Evolutionary conservation across 2,797 vertebrate species (phyloP).

Genomic region (Gambusia yucatana): DNA sequence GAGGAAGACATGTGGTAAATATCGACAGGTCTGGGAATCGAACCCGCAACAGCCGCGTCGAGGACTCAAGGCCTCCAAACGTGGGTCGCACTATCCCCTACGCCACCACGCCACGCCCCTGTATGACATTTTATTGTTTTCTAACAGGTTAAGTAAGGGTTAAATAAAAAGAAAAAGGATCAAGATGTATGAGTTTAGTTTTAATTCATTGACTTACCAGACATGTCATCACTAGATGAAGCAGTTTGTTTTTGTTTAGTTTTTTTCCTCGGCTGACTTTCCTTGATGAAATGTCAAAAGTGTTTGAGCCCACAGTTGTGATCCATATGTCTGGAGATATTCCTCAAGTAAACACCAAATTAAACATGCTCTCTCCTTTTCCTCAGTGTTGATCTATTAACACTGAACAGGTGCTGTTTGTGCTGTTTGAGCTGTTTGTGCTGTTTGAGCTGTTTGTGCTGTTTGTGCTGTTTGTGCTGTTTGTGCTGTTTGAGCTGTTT

Average conservation of each 20-base stretch:
- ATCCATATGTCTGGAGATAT: not conserved
- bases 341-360: slow-evolving; percentile 50
- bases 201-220: not conserved
- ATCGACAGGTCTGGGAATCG: too few relatives aligned
- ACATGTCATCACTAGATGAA: not conserved
- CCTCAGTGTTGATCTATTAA: slow-evolving; percentile 68
- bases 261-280: not conserved
- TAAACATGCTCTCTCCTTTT: slow-evolving; percentile 64
- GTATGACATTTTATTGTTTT: too few relatives aligned
- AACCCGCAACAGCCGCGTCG: too few relatives aligned
- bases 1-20: too few relatives aligned
- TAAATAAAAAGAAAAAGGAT: not conserved
- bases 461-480: too few relatives aligned
- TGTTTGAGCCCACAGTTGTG: not conserved
- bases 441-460: too few relatives aligned
- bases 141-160: too few relatives aligned
- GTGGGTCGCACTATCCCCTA: too few relatives aligned
- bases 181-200: not conserved
- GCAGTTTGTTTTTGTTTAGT: not conserved
- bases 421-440: too few relatives aligned
- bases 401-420: slow-evolving; percentile 6
- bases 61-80: too few relatives aligned
- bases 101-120: too few relatives aligned
- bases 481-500: too few relatives aligned
- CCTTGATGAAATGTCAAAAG: not conserved